Percentiles rank a stretch among this genome's conserved stretches.
These are phyloP conservation scores for Elephas maximus DNA, from an alignment of 2,113 vertebrate species.

Conservation along the genomic window DNA sequence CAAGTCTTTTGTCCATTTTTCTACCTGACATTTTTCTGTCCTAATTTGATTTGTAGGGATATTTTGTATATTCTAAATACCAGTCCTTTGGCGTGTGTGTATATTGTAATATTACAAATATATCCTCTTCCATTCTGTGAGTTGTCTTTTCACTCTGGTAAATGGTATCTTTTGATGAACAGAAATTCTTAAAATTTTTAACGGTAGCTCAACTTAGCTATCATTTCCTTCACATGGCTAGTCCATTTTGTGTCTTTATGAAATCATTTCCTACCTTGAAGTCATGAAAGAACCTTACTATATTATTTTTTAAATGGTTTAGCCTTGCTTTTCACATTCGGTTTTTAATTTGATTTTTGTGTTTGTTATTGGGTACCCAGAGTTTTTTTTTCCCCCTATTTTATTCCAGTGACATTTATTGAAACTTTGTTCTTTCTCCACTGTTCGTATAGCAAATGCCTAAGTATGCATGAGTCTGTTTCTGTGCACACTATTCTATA, in stretches of 20 bases:
- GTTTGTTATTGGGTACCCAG: neutral
- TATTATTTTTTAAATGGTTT: neutral
- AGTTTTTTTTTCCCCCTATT: neutral
- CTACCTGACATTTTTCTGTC: neutral
- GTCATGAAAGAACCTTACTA: neutral
- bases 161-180: neutral
- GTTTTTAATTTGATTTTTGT: neutral
- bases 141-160: neutral
- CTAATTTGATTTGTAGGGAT: conserved; percentile 5
- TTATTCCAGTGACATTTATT: neutral
- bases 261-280: neutral
- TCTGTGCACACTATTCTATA: neutral
- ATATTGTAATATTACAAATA: neutral
- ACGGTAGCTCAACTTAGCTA: neutral
- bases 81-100: neutral
- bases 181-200: neutral
- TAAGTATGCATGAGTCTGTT: neutral
- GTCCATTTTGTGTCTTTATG: neutral
- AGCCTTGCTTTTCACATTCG: neutral
- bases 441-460: neutral
- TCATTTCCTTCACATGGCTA: neutral
- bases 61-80: conserved; percentile 10
- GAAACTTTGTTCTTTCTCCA: neutral
- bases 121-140: neutral
- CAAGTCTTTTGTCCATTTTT: neutral